A percentile compares a stretch with the other conserved stretches of the same genome.
Conservation (phyloP, 30 jellyfish, hydroid and myxozoan genomes). For the Pelagia noctiluca region DNA sequence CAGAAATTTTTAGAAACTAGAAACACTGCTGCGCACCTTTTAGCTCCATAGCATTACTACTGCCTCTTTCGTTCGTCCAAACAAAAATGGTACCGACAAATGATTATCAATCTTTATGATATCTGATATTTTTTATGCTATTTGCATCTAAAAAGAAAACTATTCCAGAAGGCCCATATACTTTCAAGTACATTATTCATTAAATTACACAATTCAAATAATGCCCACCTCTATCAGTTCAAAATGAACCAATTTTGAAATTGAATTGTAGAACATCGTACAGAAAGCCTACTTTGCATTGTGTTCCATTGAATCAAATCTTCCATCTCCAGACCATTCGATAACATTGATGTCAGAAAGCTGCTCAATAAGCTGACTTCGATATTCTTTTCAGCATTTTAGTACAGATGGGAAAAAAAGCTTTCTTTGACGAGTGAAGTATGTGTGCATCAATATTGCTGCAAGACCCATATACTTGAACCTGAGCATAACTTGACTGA, state of each 20-base stretch:
- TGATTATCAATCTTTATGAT: no score
- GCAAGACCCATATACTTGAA: conserved; percentile 40
- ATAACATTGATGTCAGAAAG: background rate
- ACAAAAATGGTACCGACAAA: no score
- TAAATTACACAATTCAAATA: conserved; percentile 25
- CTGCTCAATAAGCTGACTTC: background rate
- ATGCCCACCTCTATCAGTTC: conserved; percentile 25
- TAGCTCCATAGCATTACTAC: no score
- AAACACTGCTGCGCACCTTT: no score
- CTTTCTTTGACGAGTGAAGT: conserved; percentile 19
- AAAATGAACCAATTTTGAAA: no score
- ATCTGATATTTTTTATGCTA: no score
- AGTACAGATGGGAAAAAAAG: conserved; percentile 30
- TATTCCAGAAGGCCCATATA: no score
- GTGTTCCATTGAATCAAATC: conserved; percentile 33
- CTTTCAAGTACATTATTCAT: no score
- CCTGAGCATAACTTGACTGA: conserved; percentile 40
- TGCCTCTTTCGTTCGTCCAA: no score
- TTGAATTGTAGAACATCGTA: conserved; percentile 16
- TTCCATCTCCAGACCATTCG: conserved; percentile 40
- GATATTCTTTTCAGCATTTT: background rate
- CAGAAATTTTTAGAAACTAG: background rate
- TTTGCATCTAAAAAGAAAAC: no score
- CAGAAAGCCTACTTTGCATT: conserved; percentile 39
- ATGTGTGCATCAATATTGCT: conserved; percentile 24